Evolutionary conservation across 1,140 invertebrate genomes (phyloP).

Genomic region (Triops longicaudatus): DNA sequence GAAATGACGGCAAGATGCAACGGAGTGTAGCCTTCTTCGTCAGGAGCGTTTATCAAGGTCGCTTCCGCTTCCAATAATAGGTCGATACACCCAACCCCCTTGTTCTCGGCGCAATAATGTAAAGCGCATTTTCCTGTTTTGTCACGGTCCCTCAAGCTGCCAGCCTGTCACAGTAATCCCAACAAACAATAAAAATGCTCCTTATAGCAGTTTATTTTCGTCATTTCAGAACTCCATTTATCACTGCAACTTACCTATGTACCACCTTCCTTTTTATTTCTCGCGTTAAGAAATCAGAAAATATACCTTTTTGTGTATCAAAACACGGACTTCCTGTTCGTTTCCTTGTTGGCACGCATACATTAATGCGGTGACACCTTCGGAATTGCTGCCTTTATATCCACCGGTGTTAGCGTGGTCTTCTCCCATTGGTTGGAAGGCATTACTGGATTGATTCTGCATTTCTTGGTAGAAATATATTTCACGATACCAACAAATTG

Average conservation of each 20-base stretch:
- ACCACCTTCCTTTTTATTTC: slow-evolving; percentile 23
- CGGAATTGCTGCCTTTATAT: slow-evolving; percentile 19
- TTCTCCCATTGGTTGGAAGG: not conserved
- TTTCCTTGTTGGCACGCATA: slow-evolving; percentile 71
- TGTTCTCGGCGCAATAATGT: slow-evolving; percentile 79
- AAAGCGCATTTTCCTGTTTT: slow-evolving; percentile 75
- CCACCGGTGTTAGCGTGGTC: not conserved
- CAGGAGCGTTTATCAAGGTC: slow-evolving; percentile 65
- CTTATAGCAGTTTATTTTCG: slow-evolving; percentile 14
- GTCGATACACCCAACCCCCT: slow-evolving; percentile 54
- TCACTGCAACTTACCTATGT: not conserved
- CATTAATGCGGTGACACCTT: slow-evolving; percentile 67
- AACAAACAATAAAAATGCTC: slow-evolving; percentile 13
- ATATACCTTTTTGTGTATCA: slow-evolving; percentile 40
- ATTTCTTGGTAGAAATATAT: not conserved
- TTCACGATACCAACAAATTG: not conserved
- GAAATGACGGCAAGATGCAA: slow-evolving; percentile 88
- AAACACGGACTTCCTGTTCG: slow-evolving; percentile 41
- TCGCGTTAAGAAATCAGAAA: slow-evolving; percentile 19
- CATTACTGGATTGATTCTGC: not conserved
- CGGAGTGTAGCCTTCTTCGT: slow-evolving; percentile 88
- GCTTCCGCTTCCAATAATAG: slow-evolving; percentile 58
- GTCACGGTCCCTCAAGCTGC: slow-evolving; percentile 52
- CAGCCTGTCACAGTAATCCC: slow-evolving; percentile 44
- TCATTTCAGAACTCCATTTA: slow-evolving; percentile 15